phyloP scores from a whole-genome alignment of 2,888 invertebrate species.

The Tachystola acroxantha region DNA sequence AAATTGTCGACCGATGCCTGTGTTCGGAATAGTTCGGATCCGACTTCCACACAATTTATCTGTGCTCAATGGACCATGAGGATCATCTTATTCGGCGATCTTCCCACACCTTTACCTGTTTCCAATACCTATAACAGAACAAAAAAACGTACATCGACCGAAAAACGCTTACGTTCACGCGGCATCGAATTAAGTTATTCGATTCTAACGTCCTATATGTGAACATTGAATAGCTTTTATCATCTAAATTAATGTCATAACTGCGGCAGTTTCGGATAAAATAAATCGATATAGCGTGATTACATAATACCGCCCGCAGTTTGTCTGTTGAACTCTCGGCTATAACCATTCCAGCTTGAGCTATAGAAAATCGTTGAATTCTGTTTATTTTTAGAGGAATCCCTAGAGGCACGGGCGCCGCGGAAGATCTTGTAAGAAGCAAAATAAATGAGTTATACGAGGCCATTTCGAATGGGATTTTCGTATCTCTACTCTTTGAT shows the following conservation, averaged over 20 bases:
- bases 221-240: slow-evolving; percentile 65
- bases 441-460: slow-evolving; percentile 46
- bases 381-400: slow-evolving; percentile 23
- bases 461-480: slow-evolving; percentile 44
- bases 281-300: slow-evolving; percentile 69
- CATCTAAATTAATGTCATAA: slow-evolving; percentile 73
- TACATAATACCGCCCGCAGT: slow-evolving; percentile 71
- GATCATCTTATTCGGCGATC: slow-evolving; percentile 47
- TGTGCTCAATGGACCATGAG: slow-evolving; percentile 42
- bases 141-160: slow-evolving; percentile 36
- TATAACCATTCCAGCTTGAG: slow-evolving; percentile 44
- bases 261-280: slow-evolving; percentile 69
- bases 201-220: slow-evolving; percentile 60
- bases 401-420: slow-evolving; percentile 17
- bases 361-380: slow-evolving; percentile 38
- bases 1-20: slow-evolving; percentile 24
- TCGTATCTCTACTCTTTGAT: slow-evolving; percentile 42
- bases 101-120: slow-evolving; percentile 60
- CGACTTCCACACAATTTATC: slow-evolving; percentile 42
- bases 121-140: slow-evolving; percentile 37
- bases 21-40: slow-evolving; percentile 21
- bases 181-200: slow-evolving; percentile 62
- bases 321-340: slow-evolving; percentile 40
- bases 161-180: slow-evolving; percentile 50
- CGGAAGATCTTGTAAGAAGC: slow-evolving; percentile 28